Evolutionary conservation across 2,888 invertebrate species (phyloP), one percentile per base, ranked within the genome.

Genomic region (Junonia oenone): DNA sequence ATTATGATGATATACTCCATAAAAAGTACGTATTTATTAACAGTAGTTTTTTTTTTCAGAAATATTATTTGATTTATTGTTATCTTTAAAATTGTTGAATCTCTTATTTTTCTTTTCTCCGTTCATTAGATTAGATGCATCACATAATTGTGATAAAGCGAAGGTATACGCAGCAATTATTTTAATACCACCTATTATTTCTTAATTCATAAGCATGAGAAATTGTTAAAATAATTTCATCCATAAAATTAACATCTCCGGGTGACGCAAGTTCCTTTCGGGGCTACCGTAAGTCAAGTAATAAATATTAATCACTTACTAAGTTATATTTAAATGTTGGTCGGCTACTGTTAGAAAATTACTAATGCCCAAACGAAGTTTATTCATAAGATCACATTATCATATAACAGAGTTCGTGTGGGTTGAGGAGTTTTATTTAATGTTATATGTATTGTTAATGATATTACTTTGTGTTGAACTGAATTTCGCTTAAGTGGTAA

Each of bases 301-400:
- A 85, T 87, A 84, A 83, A 87, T 87, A 83, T 85, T 85, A 85
- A 87, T 86, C 77, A 81, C 71, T 76, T 66, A 72, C 74, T 81
- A 79, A 85, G 67, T 80, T 74, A 77, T 76, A 80, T 77, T 79
- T 78, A 82, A 88, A 82, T 81, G 77, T 73, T 85, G 79, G 83
- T 80, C 77, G 87, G 87, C 88, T 85, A 86, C 89, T 73, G 88
- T 82, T 70, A 71, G 69, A 72, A 76, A 75, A 78, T 77, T 73
- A 75, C 71, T 66, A 68, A 73, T 73, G 71, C 73, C 67, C 68
- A 68, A 76, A 76, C 69, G 67, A 73, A 81, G 74, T 80, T 78
- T 71, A 76, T 83, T 81, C 75, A 71, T 76, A 74, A 72, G 69
- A 68, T 74, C 75, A 78, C 75, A 86, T 87, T 87, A 84, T 58